phyloP scores from a whole-genome alignment of 35 echinoderm and acorn worm genomes.

The Patiria miniata region DNA sequence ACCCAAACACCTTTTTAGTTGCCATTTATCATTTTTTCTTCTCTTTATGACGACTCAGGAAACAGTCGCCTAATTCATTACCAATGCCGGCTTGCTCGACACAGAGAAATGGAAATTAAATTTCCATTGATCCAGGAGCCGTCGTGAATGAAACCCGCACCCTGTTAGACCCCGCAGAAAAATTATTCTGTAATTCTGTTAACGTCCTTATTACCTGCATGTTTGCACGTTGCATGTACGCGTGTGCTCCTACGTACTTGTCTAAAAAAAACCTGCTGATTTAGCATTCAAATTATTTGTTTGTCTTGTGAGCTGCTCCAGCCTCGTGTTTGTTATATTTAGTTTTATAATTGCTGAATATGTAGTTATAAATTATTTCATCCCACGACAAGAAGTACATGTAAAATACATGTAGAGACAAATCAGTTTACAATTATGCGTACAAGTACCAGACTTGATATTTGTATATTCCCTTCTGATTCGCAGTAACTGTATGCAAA shows the following conservation, averaged over 20 bases:
- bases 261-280: not conserved
- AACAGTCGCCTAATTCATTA: not conserved
- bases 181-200: not conserved
- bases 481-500: too few relatives aligned
- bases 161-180: not conserved
- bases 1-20: not conserved
- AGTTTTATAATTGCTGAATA: not conserved
- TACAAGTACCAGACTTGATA: not conserved
- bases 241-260: too few relatives aligned
- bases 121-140: not conserved
- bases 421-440: not conserved
- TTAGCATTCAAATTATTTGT: constrained; percentile 19
- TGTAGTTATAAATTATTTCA: not conserved
- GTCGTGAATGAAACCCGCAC: constrained; percentile 12
- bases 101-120: constrained; percentile 29
- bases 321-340: not conserved
- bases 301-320: not conserved
- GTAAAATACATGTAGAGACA: not conserved
- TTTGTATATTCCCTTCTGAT: not conserved
- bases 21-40: not conserved
- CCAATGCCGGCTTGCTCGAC: not conserved
- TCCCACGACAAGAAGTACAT: not conserved
- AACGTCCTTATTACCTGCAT: not conserved
- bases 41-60: not conserved
- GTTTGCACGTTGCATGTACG: not conserved